Evolutionary conservation across 2,888 invertebrate genomes (phyloP), one percentile per base, ranked within the genome.

Genomic region (Ditula angustiorana): DNA sequence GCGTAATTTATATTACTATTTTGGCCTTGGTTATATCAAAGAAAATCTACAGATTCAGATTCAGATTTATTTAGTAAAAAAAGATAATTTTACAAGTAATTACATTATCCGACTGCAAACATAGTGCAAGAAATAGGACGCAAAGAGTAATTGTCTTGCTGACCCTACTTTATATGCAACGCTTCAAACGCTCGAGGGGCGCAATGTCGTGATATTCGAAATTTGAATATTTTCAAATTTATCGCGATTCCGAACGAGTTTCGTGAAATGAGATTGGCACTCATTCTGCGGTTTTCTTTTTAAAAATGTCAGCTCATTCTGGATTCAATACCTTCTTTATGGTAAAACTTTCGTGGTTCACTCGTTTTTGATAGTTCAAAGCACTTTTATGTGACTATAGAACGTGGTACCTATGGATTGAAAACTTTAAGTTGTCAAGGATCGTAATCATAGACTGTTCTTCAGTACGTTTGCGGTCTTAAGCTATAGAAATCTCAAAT

Each of bases 181-280:
- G 53, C 35, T 47, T 35, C 53, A 16, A 28, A 23, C 49, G 59
- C 58, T 46, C 37, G 50, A 23, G 11, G 46, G 44, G 46, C 53
- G 28, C 52, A 53, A 64, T 46, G 19, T 44, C 63, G 52, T 57
- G 52, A 46, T 24, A 41, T 59, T 64, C 59, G 35, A 59, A 64
- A 59, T 64, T 59, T 53, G 28, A 64, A 64, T 56, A 56, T 58
- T 59, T 64, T 53, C 24, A 63, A 50, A 63, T 57, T 58, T 33
- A 59, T 59, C 64, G 59, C 37, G 30, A 50, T 59, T 64, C 21
- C 50, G 26, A 64, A 59, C 53, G 52, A 53, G 35, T 28, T 50
- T 50, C 26, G 33, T 16, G 57, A 23, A 63, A 50, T 44, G 57
- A 56, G 62, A 33, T 52, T 21, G 52, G 11, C 4, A 41, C 5